A percentile compares a stretch with the other conserved stretches of the same genome.
Evolutionary conservation across 1,140 invertebrate species (phyloP).

Genomic region (Artemia franciscana): DNA sequence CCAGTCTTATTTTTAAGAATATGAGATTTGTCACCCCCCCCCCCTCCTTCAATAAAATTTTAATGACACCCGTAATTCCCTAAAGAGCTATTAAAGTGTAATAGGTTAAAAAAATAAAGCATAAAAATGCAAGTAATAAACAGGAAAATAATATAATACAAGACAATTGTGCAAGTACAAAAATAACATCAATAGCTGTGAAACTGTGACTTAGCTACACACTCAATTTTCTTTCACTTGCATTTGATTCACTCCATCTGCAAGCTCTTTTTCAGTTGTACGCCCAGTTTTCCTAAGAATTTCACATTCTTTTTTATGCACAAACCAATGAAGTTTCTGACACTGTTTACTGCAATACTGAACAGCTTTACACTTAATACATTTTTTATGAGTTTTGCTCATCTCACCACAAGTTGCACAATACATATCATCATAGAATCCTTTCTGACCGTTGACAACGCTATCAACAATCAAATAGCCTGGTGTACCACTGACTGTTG

Average conservation of each 20-base stretch:
- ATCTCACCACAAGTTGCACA: slow-evolving; percentile 67
- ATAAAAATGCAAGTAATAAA: too few relatives aligned
- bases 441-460: slow-evolving; percentile 67
- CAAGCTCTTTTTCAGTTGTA: slow-evolving; percentile 26
- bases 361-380: slow-evolving; percentile 79
- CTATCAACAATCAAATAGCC: slow-evolving; percentile 44
- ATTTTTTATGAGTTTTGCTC: slow-evolving; percentile 67
- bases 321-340: slow-evolving; percentile 83
- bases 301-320: slow-evolving; percentile 62
- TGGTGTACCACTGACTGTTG: slow-evolving; percentile 33
- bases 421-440: slow-evolving; percentile 34
- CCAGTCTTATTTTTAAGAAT: too few relatives aligned
- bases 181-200: too few relatives aligned
- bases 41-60: too few relatives aligned
- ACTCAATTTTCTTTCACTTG: slow-evolving; percentile 9
- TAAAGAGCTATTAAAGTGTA: too few relatives aligned
- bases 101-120: too few relatives aligned
- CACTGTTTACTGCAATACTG: slow-evolving; percentile 83
- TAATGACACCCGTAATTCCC: too few relatives aligned
- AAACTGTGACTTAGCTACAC: too few relatives aligned
- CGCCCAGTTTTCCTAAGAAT: slow-evolving; percentile 14
- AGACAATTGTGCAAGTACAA: too few relatives aligned
- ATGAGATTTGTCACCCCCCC: too few relatives aligned
- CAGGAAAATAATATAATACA: too few relatives aligned
- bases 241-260: slow-evolving; percentile 9